Evolutionary conservation across 2,113 vertebrate genomes (phyloP).

Genomic region (Hoplias malabaricus): DNA sequence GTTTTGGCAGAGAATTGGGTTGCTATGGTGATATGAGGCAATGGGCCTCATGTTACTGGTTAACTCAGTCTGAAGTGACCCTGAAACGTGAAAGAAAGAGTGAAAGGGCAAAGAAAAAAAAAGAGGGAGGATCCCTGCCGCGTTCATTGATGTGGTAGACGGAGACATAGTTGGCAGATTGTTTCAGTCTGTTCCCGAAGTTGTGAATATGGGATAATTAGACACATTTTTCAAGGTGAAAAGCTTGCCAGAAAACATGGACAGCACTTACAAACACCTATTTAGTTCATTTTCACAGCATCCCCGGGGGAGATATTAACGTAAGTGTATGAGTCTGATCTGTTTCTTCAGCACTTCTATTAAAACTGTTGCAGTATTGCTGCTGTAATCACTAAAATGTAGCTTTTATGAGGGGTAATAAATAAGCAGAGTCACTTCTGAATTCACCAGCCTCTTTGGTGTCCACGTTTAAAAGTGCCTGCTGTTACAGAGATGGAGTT

Average conservation of each 20-base stretch:
- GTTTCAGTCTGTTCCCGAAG: neutral
- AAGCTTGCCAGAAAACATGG: neutral
- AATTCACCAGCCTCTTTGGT: neutral
- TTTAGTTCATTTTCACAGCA: neutral
- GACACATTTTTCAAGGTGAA: neutral
- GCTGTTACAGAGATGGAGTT: neutral
- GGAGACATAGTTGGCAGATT: neutral
- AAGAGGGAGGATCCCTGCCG: constrained; percentile 29
- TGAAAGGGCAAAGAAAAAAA: constrained; percentile 26
- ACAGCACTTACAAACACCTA: neutral
- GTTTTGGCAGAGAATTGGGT: constrained; percentile 37
- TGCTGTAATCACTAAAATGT: neutral
- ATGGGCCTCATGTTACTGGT: constrained; percentile 42
- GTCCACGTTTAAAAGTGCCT: neutral
- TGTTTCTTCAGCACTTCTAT: neutral
- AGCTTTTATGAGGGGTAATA: neutral
- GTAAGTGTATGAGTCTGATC: neutral
- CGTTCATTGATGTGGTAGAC: neutral
- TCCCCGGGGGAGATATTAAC: neutral
- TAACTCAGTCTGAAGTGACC: constrained; percentile 43
- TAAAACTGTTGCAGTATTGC: neutral
- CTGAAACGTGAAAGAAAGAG: constrained; percentile 33
- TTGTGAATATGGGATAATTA: neutral
- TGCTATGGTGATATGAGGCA: constrained; percentile 46
- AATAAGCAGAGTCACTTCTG: neutral